A percentile compares a stretch with the other conserved stretches of the same genome.
phyloP scores from a whole-genome alignment of 2,888 invertebrate genomes.

The Tipula lateralis region DNA sequence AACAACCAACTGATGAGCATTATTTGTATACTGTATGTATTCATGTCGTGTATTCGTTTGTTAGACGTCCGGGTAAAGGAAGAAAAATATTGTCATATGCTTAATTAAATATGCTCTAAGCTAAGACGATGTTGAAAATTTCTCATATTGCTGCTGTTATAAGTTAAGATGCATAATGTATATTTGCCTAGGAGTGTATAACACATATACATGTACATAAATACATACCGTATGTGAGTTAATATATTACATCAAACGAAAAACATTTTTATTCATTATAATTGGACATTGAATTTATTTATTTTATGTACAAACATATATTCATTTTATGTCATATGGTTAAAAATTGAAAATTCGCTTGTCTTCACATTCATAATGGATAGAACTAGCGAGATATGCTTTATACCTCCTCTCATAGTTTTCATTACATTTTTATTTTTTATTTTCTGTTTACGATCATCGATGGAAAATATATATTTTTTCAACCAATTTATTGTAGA shows the following conservation, averaged over 20 bases:
- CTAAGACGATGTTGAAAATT: too few relatives aligned
- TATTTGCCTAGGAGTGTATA: not conserved
- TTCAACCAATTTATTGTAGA: not conserved
- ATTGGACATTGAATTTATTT: slow-evolving; percentile 19
- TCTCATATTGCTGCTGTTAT: not conserved
- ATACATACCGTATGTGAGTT: not conserved
- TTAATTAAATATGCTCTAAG: not conserved
- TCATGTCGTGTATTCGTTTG: not conserved
- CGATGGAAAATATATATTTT: not conserved
- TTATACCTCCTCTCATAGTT: not conserved
- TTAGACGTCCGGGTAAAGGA: not conserved
- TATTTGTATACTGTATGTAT: not conserved
- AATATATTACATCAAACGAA: slow-evolving; percentile 6
- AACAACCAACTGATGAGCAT: not conserved
- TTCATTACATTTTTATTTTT: too few relatives aligned
- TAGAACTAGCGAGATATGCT: not conserved
- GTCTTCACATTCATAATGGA: not conserved
- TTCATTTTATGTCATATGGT: not conserved
- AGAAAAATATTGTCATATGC: not conserved
- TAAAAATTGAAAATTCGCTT: not conserved
- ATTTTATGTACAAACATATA: not conserved
- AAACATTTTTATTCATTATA: slow-evolving; percentile 19
- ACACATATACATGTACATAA: not conserved
- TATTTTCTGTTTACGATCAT: not conserved
- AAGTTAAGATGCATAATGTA: not conserved